These are phyloP conservation scores for Nasua narica DNA, from an alignment of 2,797 vertebrate species.

Conservation along the genomic window DNA sequence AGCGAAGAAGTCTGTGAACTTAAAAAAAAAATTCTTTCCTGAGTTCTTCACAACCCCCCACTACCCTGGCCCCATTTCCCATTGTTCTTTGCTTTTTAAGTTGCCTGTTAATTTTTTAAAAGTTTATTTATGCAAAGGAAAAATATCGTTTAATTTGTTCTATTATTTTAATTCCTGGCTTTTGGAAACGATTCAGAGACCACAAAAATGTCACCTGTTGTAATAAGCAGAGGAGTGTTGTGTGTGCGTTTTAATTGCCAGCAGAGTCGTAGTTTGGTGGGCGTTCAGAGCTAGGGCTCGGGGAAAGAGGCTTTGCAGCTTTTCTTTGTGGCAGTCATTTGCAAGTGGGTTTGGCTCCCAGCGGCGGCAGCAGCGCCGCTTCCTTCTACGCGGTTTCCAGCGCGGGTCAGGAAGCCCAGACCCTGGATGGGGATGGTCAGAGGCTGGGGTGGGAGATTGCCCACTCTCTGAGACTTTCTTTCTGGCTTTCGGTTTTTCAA, in stretches of 20 bases:
- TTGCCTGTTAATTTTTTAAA: conserved; percentile 78
- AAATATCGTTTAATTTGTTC: conserved; percentile 77
- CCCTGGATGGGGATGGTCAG: background rate
- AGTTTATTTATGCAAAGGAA: conserved; percentile 79
- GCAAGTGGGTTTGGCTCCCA: conserved; percentile 66
- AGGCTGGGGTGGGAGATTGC: background rate
- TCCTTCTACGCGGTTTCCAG: background rate
- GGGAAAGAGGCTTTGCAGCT: conserved; percentile 57
- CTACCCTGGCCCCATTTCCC: conserved; percentile 56
- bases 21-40: conserved; percentile 55
- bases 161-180: conserved; percentile 82
- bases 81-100: conserved; percentile 77
- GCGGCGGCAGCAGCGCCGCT: background rate
- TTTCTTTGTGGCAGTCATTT: conserved; percentile 75
- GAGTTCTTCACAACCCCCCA: conserved; percentile 13
- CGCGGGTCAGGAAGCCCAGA: conserved; percentile 33
- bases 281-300: conserved; percentile 64
- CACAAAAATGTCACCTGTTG: conserved; percentile 88
- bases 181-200: conserved; percentile 85
- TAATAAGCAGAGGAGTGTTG: conserved; percentile 75
- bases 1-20: conserved; percentile 73
- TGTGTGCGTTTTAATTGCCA: conserved; percentile 80
- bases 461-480: conserved; percentile 48
- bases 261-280: conserved; percentile 76
- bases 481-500: conserved; percentile 61